A percentile compares a stretch with the other conserved stretches of the same genome.
These are phyloP conservation scores for Hypena proboscidalis DNA, from an alignment of 2,888 invertebrate species.

Conservation along the genomic window DNA sequence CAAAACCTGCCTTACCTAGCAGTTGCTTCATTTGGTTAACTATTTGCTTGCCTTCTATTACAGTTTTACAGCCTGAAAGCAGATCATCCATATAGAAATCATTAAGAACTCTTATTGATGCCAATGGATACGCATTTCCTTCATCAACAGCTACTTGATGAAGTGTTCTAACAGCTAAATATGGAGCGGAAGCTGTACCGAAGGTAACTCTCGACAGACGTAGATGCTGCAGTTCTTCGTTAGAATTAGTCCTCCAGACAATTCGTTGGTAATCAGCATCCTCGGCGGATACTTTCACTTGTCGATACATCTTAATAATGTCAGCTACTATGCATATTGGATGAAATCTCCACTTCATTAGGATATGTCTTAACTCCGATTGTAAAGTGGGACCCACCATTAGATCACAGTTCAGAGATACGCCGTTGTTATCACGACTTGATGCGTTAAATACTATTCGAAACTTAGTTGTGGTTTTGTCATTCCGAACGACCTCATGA, in stretches of 20 bases:
- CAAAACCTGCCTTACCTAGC: conserved; percentile 3
- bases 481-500: neutral
- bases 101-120: conserved; percentile 2
- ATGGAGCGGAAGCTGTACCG: conserved; percentile 8
- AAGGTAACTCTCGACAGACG: conserved; percentile 2
- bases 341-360: conserved; percentile 4
- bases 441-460: neutral
- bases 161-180: conserved; percentile 2
- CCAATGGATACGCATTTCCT: conserved; percentile 1
- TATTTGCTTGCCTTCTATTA: conserved; percentile 5
- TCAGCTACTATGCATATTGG: conserved; percentile 1
- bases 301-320: neutral
- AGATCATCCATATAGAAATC: conserved; percentile 10
- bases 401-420: neutral
- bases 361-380: neutral
- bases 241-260: too few relatives aligned
- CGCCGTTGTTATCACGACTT: neutral
- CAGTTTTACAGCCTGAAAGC: conserved; percentile 6
- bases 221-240: neutral
- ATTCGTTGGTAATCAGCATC: too few relatives aligned
- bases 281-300: too few relatives aligned
- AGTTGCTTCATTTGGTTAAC: conserved; percentile 11
- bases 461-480: neutral
- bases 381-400: neutral
- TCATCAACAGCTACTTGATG: conserved; percentile 6